Percentiles rank a stretch among this genome's conserved stretches.
Conservation (phyloP, 2,113 vertebrate species). For the Todiramphus chloris region DNA sequence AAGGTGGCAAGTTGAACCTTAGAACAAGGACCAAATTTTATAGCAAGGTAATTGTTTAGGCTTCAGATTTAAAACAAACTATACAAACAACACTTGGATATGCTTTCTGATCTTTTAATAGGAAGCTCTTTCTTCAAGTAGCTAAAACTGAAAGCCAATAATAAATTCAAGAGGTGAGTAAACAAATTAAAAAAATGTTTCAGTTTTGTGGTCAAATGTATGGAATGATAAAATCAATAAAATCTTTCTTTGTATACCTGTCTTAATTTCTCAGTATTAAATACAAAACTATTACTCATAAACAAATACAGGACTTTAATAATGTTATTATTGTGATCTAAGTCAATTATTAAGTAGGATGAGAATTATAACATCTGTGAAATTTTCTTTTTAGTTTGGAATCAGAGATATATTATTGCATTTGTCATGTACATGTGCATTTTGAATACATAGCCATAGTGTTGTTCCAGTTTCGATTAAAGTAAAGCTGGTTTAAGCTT, state of each 20-base stretch:
- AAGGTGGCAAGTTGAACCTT: neutral
- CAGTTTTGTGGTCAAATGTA: neutral
- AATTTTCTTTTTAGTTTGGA: neutral
- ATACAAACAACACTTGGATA: neutral
- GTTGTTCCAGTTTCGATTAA: neutral
- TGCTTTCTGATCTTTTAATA: neutral
- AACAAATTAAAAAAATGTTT: neutral
- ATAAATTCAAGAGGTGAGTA: neutral
- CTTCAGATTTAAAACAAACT: neutral
- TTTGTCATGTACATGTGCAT: neutral
- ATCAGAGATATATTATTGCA: neutral
- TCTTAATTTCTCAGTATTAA: neutral
- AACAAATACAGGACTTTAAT: neutral
- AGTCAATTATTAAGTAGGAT: neutral
- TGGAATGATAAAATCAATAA: neutral
- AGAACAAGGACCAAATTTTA: neutral
- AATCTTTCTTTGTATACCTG: neutral
- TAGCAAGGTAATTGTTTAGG: neutral
- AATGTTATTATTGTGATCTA: neutral
- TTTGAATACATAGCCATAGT: neutral
- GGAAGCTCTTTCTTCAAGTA: neutral
- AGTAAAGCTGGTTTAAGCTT: neutral
- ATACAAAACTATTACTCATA: neutral
- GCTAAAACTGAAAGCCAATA: neutral
- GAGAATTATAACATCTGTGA: neutral